Evolutionary conservation across 2,797 vertebrate genomes (phyloP), one percentile per base, ranked within the genome.

Genomic region (Sebastes matsubarae): DNA sequence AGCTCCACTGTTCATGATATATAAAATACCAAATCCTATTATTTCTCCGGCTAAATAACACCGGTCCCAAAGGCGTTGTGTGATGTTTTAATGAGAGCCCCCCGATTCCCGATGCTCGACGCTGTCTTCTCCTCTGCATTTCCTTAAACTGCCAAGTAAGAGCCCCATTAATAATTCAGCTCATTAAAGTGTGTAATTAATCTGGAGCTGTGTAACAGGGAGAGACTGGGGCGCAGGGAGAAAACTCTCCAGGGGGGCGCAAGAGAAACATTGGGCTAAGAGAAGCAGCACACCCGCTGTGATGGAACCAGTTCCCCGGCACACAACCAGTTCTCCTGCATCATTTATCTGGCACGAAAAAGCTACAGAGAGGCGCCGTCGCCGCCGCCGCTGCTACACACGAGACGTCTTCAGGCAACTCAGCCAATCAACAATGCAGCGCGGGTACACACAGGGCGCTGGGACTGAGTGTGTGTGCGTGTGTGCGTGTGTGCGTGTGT

Each of bases 171-270:
- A 99, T 98, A 98, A 98, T 99, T 97, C 97, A 98, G 97, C 97
- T 99, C 97, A 98, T 99, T 99, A 99, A 99, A 98, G 97, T 97
- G 97, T 98, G 96, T 99, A 99, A 99, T 99, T 99, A 99, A 98
- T 98, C 97, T 92, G 94, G 96, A 94, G 93, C 91, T 88, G 91
- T 93, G 95, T 95, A 95, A 93, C 93, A 89, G 93, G 93, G 92
- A 93, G 93, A 90, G 94, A 91, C 87, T 84, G 85, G 80, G 87
- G 93, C 76, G 50, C 81, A 65, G 85, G 89, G 90, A 90, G 89
- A 73, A 81, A 83, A 69, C 84, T 89, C 93, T 93, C 94, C 88
- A 69, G 83, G 94, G 94, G 90, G 90, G 89, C 58, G 67, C 77
- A 81, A 87, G 76, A 91, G 89, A 92, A 91, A 92, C 92, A 82